Evolutionary conservation across 2,797 vertebrate genomes (phyloP).

Genomic region (Psittacula echo): DNA sequence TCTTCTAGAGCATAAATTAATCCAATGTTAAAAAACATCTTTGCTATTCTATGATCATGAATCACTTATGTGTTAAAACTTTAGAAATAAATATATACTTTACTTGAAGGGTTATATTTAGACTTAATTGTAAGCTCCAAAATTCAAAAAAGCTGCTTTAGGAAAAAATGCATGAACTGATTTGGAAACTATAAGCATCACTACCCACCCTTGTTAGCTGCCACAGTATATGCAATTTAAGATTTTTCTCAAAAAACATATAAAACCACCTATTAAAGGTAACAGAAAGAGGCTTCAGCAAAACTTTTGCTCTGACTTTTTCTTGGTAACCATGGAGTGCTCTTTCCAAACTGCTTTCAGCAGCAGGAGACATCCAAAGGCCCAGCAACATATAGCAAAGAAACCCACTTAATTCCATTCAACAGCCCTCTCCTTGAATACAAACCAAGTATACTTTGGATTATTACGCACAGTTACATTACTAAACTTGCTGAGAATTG

Average conservation of each 20-base stretch:
- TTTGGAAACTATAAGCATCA: not conserved
- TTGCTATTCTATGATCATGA: not conserved
- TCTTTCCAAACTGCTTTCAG: not conserved
- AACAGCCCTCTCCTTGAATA: not conserved
- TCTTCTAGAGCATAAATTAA: not conserved
- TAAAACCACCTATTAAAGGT: not conserved
- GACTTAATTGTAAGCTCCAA: constrained; percentile 3
- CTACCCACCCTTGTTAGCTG: not conserved
- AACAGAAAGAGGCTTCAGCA: not conserved
- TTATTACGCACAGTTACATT: not conserved
- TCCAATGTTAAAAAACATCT: not conserved
- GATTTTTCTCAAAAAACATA: not conserved
- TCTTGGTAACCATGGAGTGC: not conserved
- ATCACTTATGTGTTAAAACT: not conserved
- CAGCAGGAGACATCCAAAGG: constrained; percentile 2
- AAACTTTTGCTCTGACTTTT: not conserved
- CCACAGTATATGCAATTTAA: not conserved
- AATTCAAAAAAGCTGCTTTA: not conserved
- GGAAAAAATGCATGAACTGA: not conserved
- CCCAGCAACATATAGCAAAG: not conserved
- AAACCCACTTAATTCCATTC: not conserved
- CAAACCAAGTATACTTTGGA: not conserved
- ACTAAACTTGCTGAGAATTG: not conserved
- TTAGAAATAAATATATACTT: not conserved
- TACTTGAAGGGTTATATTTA: constrained; percentile 4